phyloP scores from a whole-genome alignment of 2,113 vertebrate species.

The Galbula dea region DNA sequence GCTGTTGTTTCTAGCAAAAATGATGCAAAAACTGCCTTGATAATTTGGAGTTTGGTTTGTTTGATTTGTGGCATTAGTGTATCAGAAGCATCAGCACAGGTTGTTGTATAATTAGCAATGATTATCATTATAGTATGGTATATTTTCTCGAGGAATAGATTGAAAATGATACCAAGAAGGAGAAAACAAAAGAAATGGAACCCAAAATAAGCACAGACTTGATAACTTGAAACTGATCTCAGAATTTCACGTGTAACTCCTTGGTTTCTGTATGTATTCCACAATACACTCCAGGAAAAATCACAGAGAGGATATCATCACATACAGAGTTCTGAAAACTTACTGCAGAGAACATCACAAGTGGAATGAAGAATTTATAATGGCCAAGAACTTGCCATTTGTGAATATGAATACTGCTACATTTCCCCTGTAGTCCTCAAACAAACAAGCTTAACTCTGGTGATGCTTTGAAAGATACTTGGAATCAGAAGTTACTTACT shows the following conservation, averaged over 20 bases:
- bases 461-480: not conserved
- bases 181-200: not conserved
- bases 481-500: not conserved
- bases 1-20: not conserved
- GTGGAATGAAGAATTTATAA: not conserved
- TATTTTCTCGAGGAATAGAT: not conserved
- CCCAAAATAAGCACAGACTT: not conserved
- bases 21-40: not conserved
- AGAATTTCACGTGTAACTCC: not conserved
- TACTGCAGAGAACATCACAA: not conserved
- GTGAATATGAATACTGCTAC: not conserved
- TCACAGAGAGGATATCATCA: not conserved
- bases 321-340: not conserved
- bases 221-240: not conserved
- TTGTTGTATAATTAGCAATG: not conserved
- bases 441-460: conserved; percentile 5
- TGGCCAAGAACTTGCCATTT: not conserved
- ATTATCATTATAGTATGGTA: not conserved
- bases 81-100: not conserved
- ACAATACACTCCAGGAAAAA: not conserved
- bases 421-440: not conserved
- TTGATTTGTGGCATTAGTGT: not conserved
- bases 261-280: not conserved
- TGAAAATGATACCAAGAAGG: not conserved
- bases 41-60: not conserved